Conservation (phyloP, 2,797 vertebrate species). For the Jordanella pulchra region DNA sequence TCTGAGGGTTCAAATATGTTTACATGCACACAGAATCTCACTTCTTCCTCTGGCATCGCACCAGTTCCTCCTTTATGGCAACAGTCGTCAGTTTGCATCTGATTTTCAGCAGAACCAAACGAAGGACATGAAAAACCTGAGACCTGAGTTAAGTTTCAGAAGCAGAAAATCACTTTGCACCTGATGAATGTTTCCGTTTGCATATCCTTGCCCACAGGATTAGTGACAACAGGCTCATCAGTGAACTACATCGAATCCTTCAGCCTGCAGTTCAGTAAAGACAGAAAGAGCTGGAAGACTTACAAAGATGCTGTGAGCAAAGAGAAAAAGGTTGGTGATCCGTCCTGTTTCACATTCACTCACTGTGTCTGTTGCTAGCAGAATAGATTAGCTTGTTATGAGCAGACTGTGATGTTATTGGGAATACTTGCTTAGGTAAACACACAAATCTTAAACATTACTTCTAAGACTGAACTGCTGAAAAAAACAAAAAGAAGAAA, state of each 20-base stretch:
- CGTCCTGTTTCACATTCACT: not conserved
- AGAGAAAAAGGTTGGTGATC: slow-evolving; percentile 79
- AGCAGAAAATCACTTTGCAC: no score
- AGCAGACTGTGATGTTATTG: not conserved
- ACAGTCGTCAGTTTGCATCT: no score
- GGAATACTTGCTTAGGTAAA: not conserved
- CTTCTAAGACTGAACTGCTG: not conserved
- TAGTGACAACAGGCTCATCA: slow-evolving; percentile 80
- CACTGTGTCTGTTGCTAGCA: not conserved
- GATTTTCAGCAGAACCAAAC: no score
- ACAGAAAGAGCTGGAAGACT: slow-evolving; percentile 83
- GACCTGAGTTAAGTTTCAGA: no score
- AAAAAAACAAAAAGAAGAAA: not conserved
- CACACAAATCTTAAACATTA: not conserved
- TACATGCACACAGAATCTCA: no score
- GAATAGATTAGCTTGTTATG: not conserved
- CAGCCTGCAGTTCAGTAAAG: slow-evolving; percentile 81
- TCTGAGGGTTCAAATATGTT: no score
- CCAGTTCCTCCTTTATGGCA: no score
- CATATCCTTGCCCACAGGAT: slow-evolving; percentile 65
- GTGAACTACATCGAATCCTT: slow-evolving; percentile 79
- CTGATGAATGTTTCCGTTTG: no score
- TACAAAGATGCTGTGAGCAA: slow-evolving; percentile 79
- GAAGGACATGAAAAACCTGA: no score
- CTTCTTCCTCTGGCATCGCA: no score